phyloP scores from a whole-genome alignment of 2,888 invertebrate species.

The Elmis aenea region DNA sequence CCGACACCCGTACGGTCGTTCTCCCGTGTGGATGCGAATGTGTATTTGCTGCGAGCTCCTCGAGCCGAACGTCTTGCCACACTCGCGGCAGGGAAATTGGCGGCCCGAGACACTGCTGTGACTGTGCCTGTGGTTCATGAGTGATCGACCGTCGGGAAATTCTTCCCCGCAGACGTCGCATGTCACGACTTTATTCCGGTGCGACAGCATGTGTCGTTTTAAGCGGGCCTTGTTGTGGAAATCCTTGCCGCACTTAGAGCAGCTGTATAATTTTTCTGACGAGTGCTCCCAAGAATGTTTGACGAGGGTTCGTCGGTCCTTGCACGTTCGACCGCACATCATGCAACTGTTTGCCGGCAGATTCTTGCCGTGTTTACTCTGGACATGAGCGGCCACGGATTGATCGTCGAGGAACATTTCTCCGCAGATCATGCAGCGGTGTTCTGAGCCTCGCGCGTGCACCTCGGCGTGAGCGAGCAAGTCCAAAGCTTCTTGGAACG shows the following conservation, averaged over 20 bases:
- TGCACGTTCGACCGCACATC: slow-evolving; percentile 64
- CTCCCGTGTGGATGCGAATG: slow-evolving; percentile 79
- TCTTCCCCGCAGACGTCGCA: slow-evolving; percentile 68
- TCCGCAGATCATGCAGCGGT: slow-evolving; percentile 61
- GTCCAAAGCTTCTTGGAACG: slow-evolving; percentile 70
- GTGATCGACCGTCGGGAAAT: slow-evolving; percentile 63
- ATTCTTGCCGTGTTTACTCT: slow-evolving; percentile 55
- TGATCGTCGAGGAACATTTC: slow-evolving; percentile 59
- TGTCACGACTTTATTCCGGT: slow-evolving; percentile 63
- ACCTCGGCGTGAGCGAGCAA: slow-evolving; percentile 74
- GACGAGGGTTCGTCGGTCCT: slow-evolving; percentile 60
- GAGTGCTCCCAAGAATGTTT: slow-evolving; percentile 69
- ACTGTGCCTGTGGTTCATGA: slow-evolving; percentile 67
- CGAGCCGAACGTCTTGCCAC: slow-evolving; percentile 82
- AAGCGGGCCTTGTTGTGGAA: slow-evolving; percentile 64
- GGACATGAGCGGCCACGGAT: slow-evolving; percentile 59
- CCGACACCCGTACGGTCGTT: slow-evolving; percentile 77
- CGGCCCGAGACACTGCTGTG: slow-evolving; percentile 49
- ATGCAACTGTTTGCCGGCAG: slow-evolving; percentile 62
- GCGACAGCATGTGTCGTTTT: slow-evolving; percentile 65
- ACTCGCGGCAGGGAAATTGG: slow-evolving; percentile 76
- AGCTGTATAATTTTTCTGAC: slow-evolving; percentile 55
- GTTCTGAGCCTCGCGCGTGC: slow-evolving; percentile 60
- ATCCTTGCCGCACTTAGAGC: slow-evolving; percentile 64
- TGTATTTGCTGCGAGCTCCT: slow-evolving; percentile 83